phyloP scores from a whole-genome alignment of 2,113 vertebrate genomes.

The Pluvialis apricaria region DNA sequence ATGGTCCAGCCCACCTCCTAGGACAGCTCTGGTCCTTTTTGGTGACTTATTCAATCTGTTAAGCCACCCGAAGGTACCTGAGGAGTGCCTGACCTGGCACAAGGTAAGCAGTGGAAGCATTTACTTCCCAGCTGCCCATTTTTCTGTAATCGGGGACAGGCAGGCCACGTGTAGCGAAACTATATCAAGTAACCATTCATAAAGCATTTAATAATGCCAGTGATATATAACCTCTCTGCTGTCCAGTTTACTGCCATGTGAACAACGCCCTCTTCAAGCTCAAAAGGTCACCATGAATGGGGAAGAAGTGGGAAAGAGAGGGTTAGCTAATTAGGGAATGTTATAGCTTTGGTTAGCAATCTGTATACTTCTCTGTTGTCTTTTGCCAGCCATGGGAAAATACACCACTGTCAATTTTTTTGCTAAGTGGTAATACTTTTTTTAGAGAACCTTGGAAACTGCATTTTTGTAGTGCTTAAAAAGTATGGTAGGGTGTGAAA shows the following conservation, averaged over 20 bases:
- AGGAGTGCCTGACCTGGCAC: background rate
- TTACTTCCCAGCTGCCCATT: background rate
- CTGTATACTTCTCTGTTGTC: background rate
- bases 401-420: background rate
- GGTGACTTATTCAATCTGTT: background rate
- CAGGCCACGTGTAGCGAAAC: background rate
- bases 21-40: background rate
- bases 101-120: background rate
- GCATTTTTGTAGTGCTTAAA: background rate
- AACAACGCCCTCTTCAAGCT: background rate
- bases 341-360: background rate
- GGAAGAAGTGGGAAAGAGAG: background rate
- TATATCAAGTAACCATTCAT: background rate
- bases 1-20: background rate
- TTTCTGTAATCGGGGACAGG: background rate
- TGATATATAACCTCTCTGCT: background rate
- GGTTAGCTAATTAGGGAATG: background rate
- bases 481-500: background rate
- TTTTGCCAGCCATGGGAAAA: background rate
- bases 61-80: background rate
- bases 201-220: background rate
- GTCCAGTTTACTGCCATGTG: background rate
- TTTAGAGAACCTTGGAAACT: background rate
- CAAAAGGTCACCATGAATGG: background rate
- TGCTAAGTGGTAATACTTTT: background rate